These are phyloP conservation scores for Manis javanica DNA, from an alignment of 2,797 vertebrate genomes.

Conservation along the genomic window DNA sequence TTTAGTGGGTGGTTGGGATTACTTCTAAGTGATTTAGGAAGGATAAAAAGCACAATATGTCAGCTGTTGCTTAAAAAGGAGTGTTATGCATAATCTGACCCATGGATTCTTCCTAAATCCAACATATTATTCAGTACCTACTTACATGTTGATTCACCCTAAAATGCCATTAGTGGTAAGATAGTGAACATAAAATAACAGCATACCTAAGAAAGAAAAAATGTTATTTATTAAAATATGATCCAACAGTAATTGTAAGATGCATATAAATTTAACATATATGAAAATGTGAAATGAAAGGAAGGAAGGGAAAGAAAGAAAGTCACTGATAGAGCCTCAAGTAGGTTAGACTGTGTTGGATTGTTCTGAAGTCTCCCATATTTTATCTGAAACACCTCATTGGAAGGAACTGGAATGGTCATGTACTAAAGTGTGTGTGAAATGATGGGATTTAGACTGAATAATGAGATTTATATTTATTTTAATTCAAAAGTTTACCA, in stretches of 20 bases:
- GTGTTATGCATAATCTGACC: background rate
- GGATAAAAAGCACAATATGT: background rate
- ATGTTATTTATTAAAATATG: background rate
- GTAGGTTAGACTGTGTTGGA: background rate
- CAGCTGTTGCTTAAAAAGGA: background rate
- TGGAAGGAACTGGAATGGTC: background rate
- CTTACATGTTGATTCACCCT: background rate
- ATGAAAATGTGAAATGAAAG: background rate
- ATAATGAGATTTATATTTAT: background rate
- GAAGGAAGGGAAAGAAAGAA: background rate
- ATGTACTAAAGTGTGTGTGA: background rate
- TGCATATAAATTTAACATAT: background rate
- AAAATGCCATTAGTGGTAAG: background rate
- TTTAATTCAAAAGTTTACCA: conserved; percentile 3
- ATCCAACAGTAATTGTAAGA: background rate
- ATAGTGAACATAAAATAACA: background rate
- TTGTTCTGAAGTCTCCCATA: background rate
- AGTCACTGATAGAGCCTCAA: background rate
- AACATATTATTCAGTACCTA: background rate
- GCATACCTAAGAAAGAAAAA: background rate
- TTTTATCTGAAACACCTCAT: background rate
- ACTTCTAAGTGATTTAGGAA: background rate
- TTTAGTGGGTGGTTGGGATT: background rate
- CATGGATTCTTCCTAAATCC: background rate
- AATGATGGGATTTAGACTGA: background rate